These are phyloP conservation scores for Ormyrus nitidulus DNA, from an alignment of 2,888 invertebrate genomes.

Conservation along the genomic window DNA sequence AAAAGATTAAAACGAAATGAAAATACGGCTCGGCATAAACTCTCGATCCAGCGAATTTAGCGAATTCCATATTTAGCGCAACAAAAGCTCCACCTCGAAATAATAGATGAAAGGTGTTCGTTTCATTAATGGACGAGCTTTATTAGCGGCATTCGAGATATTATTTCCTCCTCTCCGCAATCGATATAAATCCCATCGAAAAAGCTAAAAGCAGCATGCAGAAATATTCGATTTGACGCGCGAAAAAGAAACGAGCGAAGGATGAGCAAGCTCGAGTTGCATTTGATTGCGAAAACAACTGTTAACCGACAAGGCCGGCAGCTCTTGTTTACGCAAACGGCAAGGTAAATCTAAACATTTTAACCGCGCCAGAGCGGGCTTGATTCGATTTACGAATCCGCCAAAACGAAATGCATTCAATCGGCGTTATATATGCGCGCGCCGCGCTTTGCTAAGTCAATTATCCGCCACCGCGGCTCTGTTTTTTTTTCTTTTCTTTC, in stretches of 20 bases:
- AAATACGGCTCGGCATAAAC: background rate
- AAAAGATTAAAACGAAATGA: background rate
- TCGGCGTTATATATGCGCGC: background rate
- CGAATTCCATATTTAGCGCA: too few relatives aligned
- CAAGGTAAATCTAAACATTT: conserved; percentile 46
- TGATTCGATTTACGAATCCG: conserved; percentile 35
- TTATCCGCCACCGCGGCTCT: background rate
- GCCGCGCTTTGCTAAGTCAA: background rate
- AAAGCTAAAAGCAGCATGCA: too few relatives aligned
- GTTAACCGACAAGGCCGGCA: conserved; percentile 26
- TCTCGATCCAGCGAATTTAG: too few relatives aligned
- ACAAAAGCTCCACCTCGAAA: too few relatives aligned
- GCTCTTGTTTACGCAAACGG: conserved; percentile 30
- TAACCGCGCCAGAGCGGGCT: conserved; percentile 18
- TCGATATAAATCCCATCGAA: too few relatives aligned
- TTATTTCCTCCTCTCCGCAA: too few relatives aligned
- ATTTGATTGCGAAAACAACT: conserved; percentile 33
- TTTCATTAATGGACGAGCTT: too few relatives aligned
- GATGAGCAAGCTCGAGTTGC: background rate
- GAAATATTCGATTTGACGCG: too few relatives aligned
- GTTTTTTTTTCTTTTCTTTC: background rate
- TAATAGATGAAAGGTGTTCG: too few relatives aligned
- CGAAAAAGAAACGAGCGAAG: too few relatives aligned
- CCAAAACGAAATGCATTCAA: conserved; percentile 7
- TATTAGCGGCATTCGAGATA: too few relatives aligned